These are phyloP conservation scores for Megaceryle torquata DNA, from an alignment of 2,113 vertebrate genomes.

Conservation along the genomic window DNA sequence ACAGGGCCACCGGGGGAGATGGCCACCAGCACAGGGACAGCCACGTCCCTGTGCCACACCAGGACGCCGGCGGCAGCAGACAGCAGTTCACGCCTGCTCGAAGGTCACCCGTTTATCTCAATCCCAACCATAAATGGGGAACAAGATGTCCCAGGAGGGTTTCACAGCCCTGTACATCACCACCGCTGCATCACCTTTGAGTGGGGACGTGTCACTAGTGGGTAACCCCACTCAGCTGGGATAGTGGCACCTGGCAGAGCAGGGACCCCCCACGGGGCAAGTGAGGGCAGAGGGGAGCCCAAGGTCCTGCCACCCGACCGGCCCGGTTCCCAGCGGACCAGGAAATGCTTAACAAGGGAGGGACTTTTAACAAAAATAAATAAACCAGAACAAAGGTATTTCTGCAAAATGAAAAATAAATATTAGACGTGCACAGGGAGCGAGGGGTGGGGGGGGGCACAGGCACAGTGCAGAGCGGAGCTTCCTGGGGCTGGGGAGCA, in stretches of 20 bases:
- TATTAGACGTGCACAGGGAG: fast-evolving
- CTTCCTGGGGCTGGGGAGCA: background rate
- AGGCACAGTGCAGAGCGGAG: fast-evolving
- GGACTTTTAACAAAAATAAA: conserved; percentile 13
- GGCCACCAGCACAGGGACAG: background rate
- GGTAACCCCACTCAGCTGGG: background rate
- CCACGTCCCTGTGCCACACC: background rate
- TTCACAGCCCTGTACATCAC: background rate
- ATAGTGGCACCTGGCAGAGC: fast-evolving
- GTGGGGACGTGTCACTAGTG: fast-evolving
- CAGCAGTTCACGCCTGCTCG: background rate
- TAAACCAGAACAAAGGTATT: conserved; percentile 13
- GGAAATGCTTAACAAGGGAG: conserved; percentile 37
- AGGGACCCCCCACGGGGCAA: background rate
- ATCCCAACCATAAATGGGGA: background rate
- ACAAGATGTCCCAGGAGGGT: background rate
- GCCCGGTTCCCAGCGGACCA: background rate
- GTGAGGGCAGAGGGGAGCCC: background rate
- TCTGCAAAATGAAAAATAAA: background rate
- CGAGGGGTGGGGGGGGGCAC: background rate
- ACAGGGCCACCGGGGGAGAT: background rate
- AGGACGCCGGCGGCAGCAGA: background rate
- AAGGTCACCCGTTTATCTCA: background rate
- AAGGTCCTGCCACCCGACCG: background rate
- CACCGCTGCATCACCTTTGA: fast-evolving